Base-by-base conservation (phyloP, 2,797 vertebrate species). In the Silurus aristotelis region DNA sequence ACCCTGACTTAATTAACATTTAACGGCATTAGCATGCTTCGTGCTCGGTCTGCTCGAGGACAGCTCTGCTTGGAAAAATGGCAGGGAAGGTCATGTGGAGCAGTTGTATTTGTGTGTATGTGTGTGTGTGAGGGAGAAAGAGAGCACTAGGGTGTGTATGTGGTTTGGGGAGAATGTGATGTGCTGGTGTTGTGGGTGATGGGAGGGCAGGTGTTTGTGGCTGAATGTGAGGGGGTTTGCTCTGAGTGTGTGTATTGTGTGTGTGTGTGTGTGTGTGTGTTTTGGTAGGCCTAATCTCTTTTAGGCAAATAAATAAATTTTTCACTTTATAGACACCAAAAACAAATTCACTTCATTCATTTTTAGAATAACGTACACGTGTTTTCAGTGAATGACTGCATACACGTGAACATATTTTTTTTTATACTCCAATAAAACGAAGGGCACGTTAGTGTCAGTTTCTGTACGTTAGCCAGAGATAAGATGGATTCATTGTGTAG, bases 121-220 rank as follows among this genome's bases (percentile, higher is more conserved):
- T 71, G 70, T 72, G 70, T 72, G 43, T n/a, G 92, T 91, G 88
- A 86, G 89, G 73, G 83, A 31, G 83, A 79, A 63, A 79, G 58
- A 82, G 68, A 71, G n/a, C 63, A 64, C 63, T 64, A 64, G 72
- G 48, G 72, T 75, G 72, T 76, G 73, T 56, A 12, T 58, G 55
- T 58, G 81, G 90, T 85, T 82, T 83, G 82, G 71, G 86, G 81
- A 64, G 77, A 80, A 85, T 80, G 84, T 82, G 81, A 83, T 86
- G 71, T 86, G 87, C 80, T 86, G 89, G 79, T 88, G 90, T 83
- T 77, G 84, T 89, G 87, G 90, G 87, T 89, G 87, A 90, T 68
- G 90, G 91, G 89, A 91, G 91, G 93, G 91, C 94, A 95, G 94
- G 94, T 95, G 94, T 93, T 93, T 94, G 84, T 86, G 84, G 84